phyloP scores from a whole-genome alignment of 2,797 vertebrate species.

The Lepidocolaptes lacrymiger region DNA sequence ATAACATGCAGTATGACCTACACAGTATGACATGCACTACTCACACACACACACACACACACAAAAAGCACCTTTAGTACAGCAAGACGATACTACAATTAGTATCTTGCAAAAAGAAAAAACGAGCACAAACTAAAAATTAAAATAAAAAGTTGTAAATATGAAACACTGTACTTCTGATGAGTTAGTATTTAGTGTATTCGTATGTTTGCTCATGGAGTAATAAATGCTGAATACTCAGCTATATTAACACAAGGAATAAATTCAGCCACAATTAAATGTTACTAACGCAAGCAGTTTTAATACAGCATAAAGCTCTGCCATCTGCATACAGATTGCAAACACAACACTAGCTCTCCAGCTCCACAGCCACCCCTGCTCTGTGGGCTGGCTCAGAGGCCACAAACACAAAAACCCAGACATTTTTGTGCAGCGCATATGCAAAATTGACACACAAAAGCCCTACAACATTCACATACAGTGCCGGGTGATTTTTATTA shows the following conservation, averaged over 20 bases:
- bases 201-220: constrained; percentile 31
- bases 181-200: constrained; percentile 77
- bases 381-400: neutral
- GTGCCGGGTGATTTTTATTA: neutral
- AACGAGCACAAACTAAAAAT: constrained; percentile 56
- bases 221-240: constrained; percentile 55
- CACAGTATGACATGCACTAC: constrained; percentile 81
- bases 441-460: neutral
- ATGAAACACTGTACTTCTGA: constrained; percentile 64
- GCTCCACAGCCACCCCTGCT: neutral
- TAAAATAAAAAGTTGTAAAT: constrained; percentile 56
- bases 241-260: constrained; percentile 65
- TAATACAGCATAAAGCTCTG: constrained; percentile 68
- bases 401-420: neutral
- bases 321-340: constrained; percentile 14
- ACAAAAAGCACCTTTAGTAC: constrained; percentile 74
- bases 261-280: constrained; percentile 71
- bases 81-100: constrained; percentile 75
- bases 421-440: neutral
- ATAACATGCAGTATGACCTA: constrained; percentile 88
- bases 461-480: neutral
- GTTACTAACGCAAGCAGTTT: constrained; percentile 69
- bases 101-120: constrained; percentile 74
- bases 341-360: constrained; percentile 20
- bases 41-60: constrained; percentile 34